Base-by-base conservation (phyloP, 2,888 invertebrate species). In the Drosophila ezoana region DNA sequence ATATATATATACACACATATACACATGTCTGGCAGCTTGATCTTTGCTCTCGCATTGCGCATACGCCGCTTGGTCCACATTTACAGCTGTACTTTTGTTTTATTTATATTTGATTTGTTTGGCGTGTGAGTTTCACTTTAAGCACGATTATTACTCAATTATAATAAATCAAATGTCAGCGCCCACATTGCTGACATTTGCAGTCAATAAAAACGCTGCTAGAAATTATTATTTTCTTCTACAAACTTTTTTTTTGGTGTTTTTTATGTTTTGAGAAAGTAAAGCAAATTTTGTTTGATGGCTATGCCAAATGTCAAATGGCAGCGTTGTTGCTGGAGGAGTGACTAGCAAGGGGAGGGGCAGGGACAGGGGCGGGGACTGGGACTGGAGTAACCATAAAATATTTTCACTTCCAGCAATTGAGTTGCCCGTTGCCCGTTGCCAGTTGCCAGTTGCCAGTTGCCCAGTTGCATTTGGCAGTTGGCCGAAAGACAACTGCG, bases 101-200 rank as follows among this genome's bases (percentile, higher is more conserved):
- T 44, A 10, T 35, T 44, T 45, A 51, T 28, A 28, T 28, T 44
- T 5, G 2, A 14, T 28, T 56, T 47, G 35, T n/a, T 28, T 9
- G 14, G 45, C 52, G 52, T 70, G 54, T 20, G 35, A 62, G 68
- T 75, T 62, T 72, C 59, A 69, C 72, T 62, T 52, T 54, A 58
- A 37, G 53, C 33, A 44, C 51, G 59, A 49, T 49, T 67, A 68
- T 60, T 67, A 60, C 52, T 43, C 43, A 57, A 48, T 66, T 66
- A 62, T 73, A 40, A 61, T 59, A 81, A 79, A 79, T 75, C 76
- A 85, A 78, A 83, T 78, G 79, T 81, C 80, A 73, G 70, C 87
- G 87, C 87, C 86, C 85, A 85, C 83, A 85, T 63, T 43, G 44
- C 66, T 71, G 77, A 79, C 83, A 82, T 85, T 73, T 87, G 86